Percentiles rank a stretch among this genome's conserved stretches.
phyloP scores from a whole-genome alignment of 2,113 vertebrate genomes.

The Carettochelys insculpta region DNA sequence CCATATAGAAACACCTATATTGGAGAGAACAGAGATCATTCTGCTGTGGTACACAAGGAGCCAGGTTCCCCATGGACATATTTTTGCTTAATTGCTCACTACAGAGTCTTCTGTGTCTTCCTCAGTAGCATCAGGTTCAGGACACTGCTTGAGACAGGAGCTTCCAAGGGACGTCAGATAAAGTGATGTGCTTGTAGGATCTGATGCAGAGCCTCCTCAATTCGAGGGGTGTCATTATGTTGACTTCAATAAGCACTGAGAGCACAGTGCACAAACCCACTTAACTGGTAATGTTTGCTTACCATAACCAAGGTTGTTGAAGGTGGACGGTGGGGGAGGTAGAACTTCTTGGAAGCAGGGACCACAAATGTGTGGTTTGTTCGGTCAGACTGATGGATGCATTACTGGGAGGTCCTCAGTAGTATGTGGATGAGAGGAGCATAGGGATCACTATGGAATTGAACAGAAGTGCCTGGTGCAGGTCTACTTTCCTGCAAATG shows the following conservation, averaged over 20 bases:
- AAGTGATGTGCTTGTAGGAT: background rate
- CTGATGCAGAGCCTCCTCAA: background rate
- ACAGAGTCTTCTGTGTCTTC: background rate
- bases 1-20: no score
- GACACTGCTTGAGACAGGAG: background rate
- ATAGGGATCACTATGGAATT: background rate
- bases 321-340: no score
- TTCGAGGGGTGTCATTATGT: background rate
- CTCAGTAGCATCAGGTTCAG: background rate
- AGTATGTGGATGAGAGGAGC: background rate
- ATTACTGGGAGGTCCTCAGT: background rate
- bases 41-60: background rate
- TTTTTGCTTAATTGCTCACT: background rate
- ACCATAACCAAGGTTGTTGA: background rate
- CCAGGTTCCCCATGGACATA: background rate
- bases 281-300: background rate
- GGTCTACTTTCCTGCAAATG: background rate
- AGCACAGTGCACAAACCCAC: background rate
- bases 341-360: background rate
- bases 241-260: background rate
- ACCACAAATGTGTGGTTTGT: background rate
- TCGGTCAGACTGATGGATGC: background rate
- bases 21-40: background rate
- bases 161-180: accelerated
- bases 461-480: background rate